Evolutionary conservation across 2,113 vertebrate genomes (phyloP), one percentile per base, ranked within the genome.

Genomic region (Cavia aperea): DNA sequence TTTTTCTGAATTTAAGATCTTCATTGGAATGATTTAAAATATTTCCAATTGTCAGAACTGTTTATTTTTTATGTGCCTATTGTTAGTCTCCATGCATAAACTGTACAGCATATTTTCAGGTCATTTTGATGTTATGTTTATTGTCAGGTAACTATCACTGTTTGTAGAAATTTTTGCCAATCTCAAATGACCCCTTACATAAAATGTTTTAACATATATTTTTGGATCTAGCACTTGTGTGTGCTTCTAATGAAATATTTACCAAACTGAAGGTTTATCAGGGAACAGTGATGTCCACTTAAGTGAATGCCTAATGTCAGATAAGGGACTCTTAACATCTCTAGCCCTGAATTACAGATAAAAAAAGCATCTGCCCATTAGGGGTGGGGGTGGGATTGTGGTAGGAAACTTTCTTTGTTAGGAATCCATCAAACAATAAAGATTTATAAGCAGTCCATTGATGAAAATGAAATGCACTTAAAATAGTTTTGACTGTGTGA

Each of bases 391-490:
- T 58, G 24, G 62, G 29, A 26, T 75, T 13, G 13, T 29, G 6
- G 16, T 54, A 51, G 26, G 49, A 72, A 43, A 60, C 72, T 78
- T 8, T 89, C 39, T 73, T 93, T 77, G 90, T 93, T 58, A 78
- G 81, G 82, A 90, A 46, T 83, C 7, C 33, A 54, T 88, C 73
- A 90, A 87, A 79, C 43, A 85, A 81, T 39, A 70, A 70, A 92
- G 26, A 39, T 79, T 94, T 93, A 24, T 86, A 94, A 86, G 91
- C 72, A 78, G 83, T 65, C 86, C 84, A 92, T 88, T 96, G 94
- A 94, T 89, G 86, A 89, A 95, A 93, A 91, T 93, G 87, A 95
- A 93, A 89, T 86, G 51, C 79, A 46, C 92, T 92, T 19, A 70
- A 65, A 95, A 90, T 90, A 93, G 84, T 70, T 87, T 36, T 70